phyloP scores from a whole-genome alignment of 1,140 invertebrate genomes.

The Elysia chlorotica region DNA sequence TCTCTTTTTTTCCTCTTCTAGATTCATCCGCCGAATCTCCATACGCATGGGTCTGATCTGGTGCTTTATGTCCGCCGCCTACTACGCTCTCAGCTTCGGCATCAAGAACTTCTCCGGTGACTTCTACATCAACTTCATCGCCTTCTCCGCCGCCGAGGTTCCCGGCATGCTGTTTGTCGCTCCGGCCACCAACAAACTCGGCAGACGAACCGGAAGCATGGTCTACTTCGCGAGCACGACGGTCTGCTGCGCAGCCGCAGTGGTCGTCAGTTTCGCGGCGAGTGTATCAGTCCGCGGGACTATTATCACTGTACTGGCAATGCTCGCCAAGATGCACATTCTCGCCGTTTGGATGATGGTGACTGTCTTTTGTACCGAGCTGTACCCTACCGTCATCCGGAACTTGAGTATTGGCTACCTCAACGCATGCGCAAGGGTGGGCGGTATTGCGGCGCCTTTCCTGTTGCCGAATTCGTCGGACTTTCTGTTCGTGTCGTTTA shows the following conservation, averaged over 20 bases:
- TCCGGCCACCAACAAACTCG: background rate
- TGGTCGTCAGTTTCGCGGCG: background rate
- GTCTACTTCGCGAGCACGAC: background rate
- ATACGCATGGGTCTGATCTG: constrained; percentile 17
- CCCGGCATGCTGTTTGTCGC: constrained; percentile 13
- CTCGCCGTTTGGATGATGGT: background rate
- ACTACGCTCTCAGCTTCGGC: constrained; percentile 28
- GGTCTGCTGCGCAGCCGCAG: background rate
- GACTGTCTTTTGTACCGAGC: background rate
- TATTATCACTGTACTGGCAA: background rate
- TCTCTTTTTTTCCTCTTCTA: too few relatives aligned
- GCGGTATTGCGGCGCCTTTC: constrained; percentile 2
- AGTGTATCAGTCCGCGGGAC: background rate
- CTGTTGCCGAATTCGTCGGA: background rate
- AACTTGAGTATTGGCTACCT: background rate
- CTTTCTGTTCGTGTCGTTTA: background rate
- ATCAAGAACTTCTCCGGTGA: constrained; percentile 27
- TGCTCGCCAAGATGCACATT: background rate
- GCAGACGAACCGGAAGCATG: background rate
- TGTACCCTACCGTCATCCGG: constrained; percentile 1
- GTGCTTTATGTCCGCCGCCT: constrained; percentile 11
- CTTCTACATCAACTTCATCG: constrained; percentile 30
- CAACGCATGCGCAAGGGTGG: background rate
- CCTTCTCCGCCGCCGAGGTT: constrained; percentile 21
- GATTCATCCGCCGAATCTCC: background rate